Evolutionary conservation across 2,888 invertebrate genomes (phyloP), one percentile per base, ranked within the genome.

Genomic region (Aphrophora alni): DNA sequence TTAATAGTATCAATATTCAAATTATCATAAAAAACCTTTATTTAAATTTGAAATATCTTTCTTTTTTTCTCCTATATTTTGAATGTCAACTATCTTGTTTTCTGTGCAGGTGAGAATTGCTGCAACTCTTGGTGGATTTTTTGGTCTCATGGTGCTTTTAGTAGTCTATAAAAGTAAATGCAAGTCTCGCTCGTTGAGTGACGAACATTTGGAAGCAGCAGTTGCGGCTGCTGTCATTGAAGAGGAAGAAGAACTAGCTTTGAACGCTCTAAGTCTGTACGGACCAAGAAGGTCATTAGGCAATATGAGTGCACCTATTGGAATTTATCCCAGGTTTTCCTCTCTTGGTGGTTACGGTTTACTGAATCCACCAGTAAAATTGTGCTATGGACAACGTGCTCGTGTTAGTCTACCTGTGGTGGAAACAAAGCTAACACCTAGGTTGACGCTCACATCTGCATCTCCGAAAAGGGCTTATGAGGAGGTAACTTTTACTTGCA

Each of bases 41-140:
- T n/a, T n/a, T n/a, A n/a, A n/a, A n/a, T n/a, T n/a, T n/a, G n/a
- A n/a, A n/a, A n/a, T n/a, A n/a, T n/a, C n/a, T n/a, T n/a, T n/a
- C n/a, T n/a, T n/a, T n/a, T n/a, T n/a, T n/a, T n/a, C n/a, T n/a
- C n/a, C n/a, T n/a, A n/a, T n/a, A n/a, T n/a, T n/a, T n/a, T n/a
- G n/a, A n/a, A n/a, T n/a, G n/a, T n/a, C n/a, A n/a, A n/a, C n/a
- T n/a, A n/a, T n/a, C n/a, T n/a, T n/a, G n/a, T 33, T 33, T 33
- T 5, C 33, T 33, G 78, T 77, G 71, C 82, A 86, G 86, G 85
- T 97, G 84, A 92, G 97, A 84, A 97, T 97, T 89, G 97, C 97
- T 85, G 95, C 95, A 85, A 97, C 97, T 2, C 90, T 97, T 77
- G 96, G 97, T 86, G 96, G 96, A 86, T 96, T 97, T 89, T 97